Evolutionary conservation across 2,888 invertebrate species (phyloP).

Genomic region (Cerastis leucographa): DNA sequence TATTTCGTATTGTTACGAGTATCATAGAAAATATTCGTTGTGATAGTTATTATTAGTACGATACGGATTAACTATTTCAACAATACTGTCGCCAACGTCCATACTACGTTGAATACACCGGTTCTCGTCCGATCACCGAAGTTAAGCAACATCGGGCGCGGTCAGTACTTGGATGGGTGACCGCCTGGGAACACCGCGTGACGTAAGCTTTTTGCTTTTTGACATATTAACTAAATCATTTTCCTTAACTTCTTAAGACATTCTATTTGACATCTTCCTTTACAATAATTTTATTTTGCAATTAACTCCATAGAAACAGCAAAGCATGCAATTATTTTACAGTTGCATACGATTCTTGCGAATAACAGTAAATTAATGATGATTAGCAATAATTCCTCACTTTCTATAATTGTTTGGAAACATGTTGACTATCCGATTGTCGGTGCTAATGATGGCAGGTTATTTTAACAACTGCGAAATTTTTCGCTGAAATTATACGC

Average conservation of each 20-base stretch:
- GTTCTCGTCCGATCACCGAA: constrained; percentile 88
- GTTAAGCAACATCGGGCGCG: constrained; percentile 86
- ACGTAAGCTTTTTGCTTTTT: constrained; percentile 58
- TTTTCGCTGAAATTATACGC: constrained; percentile 46
- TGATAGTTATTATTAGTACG: not conserved
- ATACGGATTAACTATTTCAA: not conserved
- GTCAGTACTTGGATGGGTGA: constrained; percentile 88
- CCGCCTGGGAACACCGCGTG: constrained; percentile 83
- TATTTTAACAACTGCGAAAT: constrained; percentile 44
- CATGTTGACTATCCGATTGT: constrained; percentile 46
- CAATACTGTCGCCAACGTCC: constrained; percentile 39
- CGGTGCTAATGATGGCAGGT: constrained; percentile 30
- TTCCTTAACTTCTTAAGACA: not conserved
- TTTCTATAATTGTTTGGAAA: constrained; percentile 63
- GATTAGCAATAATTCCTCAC: constrained; percentile 43
- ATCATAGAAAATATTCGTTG: not conserved
- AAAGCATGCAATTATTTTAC: not conserved
- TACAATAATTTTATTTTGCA: not conserved
- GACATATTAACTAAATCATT: not conserved
- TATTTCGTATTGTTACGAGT: not conserved
- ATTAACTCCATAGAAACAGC: not conserved
- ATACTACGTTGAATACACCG: constrained; percentile 80
- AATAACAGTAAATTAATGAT: constrained; percentile 31
- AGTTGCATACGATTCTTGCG: constrained; percentile 15
- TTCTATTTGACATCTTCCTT: not conserved